Conservation (phyloP, 2,113 vertebrate genomes). For the Camelus dromedarius region DNA sequence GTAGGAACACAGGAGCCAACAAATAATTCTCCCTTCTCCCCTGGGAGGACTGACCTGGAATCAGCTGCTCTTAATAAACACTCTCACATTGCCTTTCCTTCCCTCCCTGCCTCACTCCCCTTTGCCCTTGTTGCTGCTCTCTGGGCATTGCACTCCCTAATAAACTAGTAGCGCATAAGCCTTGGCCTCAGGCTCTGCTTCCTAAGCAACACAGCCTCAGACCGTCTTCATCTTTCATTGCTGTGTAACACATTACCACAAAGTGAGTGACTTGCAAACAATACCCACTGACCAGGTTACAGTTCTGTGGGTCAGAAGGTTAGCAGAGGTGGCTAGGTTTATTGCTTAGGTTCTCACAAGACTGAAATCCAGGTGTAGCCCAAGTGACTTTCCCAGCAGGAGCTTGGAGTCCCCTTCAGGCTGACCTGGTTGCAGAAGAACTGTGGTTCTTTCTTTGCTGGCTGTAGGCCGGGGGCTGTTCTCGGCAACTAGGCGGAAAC, state of each 20-base stretch:
- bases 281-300: not conserved
- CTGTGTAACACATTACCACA: not conserved
- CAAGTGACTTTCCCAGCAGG: not conserved
- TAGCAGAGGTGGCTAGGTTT: not conserved
- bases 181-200: not conserved
- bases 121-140: not conserved
- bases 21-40: not conserved
- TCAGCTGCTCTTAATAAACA: not conserved
- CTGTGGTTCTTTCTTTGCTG: not conserved
- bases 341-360: not conserved
- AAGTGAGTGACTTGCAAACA: not conserved
- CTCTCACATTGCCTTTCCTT: not conserved
- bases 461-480: not conserved
- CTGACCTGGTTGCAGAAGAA: not conserved
- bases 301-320: not conserved
- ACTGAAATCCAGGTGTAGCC: not conserved
- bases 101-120: not conserved
- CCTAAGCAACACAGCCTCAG: not conserved
- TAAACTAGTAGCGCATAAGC: not conserved
- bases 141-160: not conserved
- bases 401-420: not conserved
- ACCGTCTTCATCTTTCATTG: constrained; percentile 18
- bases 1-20: not conserved
- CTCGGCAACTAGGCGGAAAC: not conserved
- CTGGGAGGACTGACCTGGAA: not conserved